Evolutionary conservation across 1,140 invertebrate species (phyloP).

Genomic region (Eurosta solidaginis): DNA sequence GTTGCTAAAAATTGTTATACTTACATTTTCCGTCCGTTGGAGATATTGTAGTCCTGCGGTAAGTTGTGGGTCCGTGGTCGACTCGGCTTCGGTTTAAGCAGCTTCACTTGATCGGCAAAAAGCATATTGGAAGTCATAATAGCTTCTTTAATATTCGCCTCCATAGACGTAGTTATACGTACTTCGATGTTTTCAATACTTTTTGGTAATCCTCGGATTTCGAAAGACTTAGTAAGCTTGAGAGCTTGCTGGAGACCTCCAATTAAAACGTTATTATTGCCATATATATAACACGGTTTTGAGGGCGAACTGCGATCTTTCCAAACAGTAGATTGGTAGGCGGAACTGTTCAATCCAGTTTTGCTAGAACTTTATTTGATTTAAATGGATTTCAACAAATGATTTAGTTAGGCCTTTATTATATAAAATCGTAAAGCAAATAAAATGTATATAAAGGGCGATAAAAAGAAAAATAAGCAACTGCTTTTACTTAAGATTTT

Average conservation of each 20-base stretch:
- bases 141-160: constrained; percentile 65
- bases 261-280: constrained; percentile 69
- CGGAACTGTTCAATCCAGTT: no score
- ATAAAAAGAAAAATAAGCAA: no score
- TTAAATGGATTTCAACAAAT: no score
- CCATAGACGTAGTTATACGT: constrained; percentile 58
- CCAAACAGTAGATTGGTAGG: no score
- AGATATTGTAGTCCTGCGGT: constrained; percentile 74
- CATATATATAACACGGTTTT: constrained; percentile 65
- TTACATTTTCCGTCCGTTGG: constrained; percentile 73
- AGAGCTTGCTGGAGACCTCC: constrained; percentile 75
- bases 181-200: constrained; percentile 63
- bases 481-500: no score
- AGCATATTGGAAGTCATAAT: constrained; percentile 75
- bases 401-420: no score
- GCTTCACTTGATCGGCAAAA: constrained; percentile 76
- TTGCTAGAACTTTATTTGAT: no score
- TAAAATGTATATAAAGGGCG: no score
- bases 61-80: constrained; percentile 72
- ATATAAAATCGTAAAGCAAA: no score
- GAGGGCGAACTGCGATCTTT: no score
- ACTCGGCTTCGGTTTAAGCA: constrained; percentile 72
- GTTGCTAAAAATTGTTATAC: no score
- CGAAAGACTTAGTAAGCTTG: constrained; percentile 74
- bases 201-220: constrained; percentile 68